Evolutionary conservation across 2,113 vertebrate genomes (phyloP).

Genomic region (Litocranius walleri): DNA sequence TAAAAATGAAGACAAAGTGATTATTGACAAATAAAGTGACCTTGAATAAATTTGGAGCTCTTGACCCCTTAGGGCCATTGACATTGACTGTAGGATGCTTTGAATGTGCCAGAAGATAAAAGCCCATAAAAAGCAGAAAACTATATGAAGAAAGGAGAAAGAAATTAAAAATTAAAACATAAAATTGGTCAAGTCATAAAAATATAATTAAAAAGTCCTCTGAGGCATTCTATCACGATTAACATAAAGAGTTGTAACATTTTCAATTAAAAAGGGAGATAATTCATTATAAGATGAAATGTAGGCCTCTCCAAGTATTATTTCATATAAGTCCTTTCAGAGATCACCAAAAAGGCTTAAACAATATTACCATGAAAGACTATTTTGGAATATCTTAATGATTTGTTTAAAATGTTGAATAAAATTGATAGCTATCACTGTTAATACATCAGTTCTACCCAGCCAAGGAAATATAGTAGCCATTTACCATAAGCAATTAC

Average conservation of each 20-base stretch:
- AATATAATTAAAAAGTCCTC: conserved; percentile 58
- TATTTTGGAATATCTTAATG: conserved; percentile 17
- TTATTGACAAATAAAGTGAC: background rate
- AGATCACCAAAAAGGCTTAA: background rate
- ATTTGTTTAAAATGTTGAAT: background rate
- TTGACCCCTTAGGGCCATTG: background rate
- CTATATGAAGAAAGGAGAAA: background rate
- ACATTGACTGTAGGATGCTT: background rate
- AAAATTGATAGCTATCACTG: background rate
- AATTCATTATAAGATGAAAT: conserved; percentile 50
- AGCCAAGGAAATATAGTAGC: background rate
- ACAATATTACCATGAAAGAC: background rate
- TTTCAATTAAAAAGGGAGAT: conserved; percentile 58
- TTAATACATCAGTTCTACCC: background rate
- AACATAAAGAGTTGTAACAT: conserved; percentile 58
- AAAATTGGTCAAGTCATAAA: conserved; percentile 60
- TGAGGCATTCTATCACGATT: conserved; percentile 54
- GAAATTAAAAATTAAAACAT: conserved; percentile 64
- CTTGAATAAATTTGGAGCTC: background rate
- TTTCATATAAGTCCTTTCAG: background rate
- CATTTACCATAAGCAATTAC: background rate
- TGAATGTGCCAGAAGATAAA: background rate
- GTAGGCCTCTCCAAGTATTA: background rate
- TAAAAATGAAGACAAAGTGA: background rate
- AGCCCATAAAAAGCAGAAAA: background rate